Base-by-base conservation (phyloP, 1,140 invertebrate genomes). In the Drosophila ironensis region DNA sequence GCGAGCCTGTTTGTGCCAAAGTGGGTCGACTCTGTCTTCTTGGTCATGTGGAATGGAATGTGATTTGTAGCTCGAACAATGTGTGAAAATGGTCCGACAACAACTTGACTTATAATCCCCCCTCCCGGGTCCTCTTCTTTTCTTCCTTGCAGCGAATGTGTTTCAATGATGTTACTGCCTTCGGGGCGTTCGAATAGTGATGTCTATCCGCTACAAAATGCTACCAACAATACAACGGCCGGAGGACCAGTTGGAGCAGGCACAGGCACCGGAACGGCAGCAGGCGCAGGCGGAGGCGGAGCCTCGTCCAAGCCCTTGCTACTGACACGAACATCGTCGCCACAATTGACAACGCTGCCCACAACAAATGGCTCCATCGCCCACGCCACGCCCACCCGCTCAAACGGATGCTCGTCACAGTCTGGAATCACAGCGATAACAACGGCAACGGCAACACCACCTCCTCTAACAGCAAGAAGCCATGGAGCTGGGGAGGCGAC, bases 181-280 rank as follows among this genome's bases (percentile, higher is more conserved):
- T 89, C 88, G 63, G 88, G 88, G 88, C 88, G 87, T 72, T 89
- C 87, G 53, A 89, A 88, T 78, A 88, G 87, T 81, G 87, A 89
- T 87, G 87, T 87, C 52, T 82, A 88, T 84, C 81, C 87, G 75
- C 54, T 87, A 70, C 87, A 81, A 67, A 88, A 72, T 80, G 60
- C 71, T 46, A 73, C 54, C 66, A 70, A 59, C 44, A 70, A 50
- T 41, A 54, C 42, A 3, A 9, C 19, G 30, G 60, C 19, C 1
- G 14, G 28, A 35, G 35, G 25, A 0, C 9, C 9, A 30, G 9
- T 11, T 4, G 30, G 30, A 41, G 35, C 12, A 17, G 54, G 37
- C 6, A 25, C 4, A 45, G 45, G 11, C 4, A n/a, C n/a, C 1
- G 28, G 28, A 30, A 9, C 28, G 3, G 30, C n/a, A 41, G 35